Base-by-base conservation (phyloP, 2,888 invertebrate species). In the Cosmorhoe ocellata region DNA sequence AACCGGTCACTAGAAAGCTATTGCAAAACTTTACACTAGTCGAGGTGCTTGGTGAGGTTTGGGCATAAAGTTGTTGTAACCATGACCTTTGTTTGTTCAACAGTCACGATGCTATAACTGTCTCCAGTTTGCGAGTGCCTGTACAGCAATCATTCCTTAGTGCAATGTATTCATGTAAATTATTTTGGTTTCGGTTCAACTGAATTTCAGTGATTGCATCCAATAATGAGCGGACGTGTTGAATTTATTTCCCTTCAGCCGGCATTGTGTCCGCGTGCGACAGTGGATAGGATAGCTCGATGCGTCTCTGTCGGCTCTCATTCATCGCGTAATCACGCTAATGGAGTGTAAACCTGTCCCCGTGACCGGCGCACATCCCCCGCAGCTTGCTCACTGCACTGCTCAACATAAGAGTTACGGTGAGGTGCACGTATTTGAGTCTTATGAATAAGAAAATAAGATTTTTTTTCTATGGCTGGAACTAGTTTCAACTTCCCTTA, bases 281-380 rank as follows among this genome's bases (percentile, higher is more conserved):
- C n/a, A 24, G 44, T 38, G 24, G 34, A 13, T 26, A 8, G 40
- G 41, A 40, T 44, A 34, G 44, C 26, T 40, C 18, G 36, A 26
- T 37, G 39, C 32, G 26, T 31, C 38, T 26, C 44, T 37, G 47
- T 41, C 42, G 43, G 22, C 7, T 33, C 32, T 27, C 48, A 51
- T 49, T 51, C 46, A 48, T 37, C 18, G 30, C 32, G 40, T 49
- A 53, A 53, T 56, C 51, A 48, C 51, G 48, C 26, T 56, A 59
- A 57, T 59, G 56, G 57, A 49, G 55, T 52, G 56, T 48, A 52
- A 55, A 49, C 52, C 52, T 28, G 43, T 34, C 30, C 40, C 42
- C 34, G 3, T 33, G 36, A 36, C 36, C 48, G 31, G 3, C 11
- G 13, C 3, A 3, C 18, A 6, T 1, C 9, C 2, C 3, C 26